These are phyloP conservation scores for Sinelater perroti DNA, from an alignment of 2,888 invertebrate species.

Conservation along the genomic window DNA sequence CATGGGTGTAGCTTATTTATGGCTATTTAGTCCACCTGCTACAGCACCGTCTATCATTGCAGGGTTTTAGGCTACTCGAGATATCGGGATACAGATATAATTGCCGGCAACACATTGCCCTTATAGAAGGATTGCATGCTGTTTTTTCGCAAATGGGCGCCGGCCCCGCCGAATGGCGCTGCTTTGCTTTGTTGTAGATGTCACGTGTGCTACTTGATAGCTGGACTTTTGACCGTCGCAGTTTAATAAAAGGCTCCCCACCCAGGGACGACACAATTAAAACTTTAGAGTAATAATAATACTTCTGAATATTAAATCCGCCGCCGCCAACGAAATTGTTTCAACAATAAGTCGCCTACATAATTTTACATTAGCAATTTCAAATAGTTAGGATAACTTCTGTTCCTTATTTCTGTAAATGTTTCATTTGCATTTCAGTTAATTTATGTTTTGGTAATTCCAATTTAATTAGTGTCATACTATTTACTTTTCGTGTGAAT, in stretches of 20 bases:
- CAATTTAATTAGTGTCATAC: no score
- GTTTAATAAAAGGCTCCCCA: slow-evolving; percentile 24
- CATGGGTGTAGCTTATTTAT: slow-evolving; percentile 48
- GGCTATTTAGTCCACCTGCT: slow-evolving; percentile 57
- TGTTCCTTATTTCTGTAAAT: no score
- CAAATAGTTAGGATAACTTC: no score
- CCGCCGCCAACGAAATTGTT: no score
- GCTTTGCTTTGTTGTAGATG: slow-evolving; percentile 46
- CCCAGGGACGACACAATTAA: no score
- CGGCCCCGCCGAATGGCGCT: slow-evolving; percentile 54
- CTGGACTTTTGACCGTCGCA: slow-evolving; percentile 6
- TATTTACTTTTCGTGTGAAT: no score
- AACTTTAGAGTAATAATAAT: no score
- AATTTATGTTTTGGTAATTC: no score
- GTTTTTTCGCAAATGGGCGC: slow-evolving; percentile 53
- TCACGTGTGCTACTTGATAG: slow-evolving; percentile 50
- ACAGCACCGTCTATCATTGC: slow-evolving; percentile 54
- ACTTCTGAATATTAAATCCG: no score
- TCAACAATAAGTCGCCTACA: no score
- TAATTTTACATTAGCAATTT: no score
- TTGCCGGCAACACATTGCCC: slow-evolving; percentile 57
- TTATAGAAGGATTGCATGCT: slow-evolving; percentile 52
- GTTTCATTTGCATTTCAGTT: no score
- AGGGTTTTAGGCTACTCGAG: slow-evolving; percentile 46
- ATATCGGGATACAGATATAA: slow-evolving; percentile 56